Evolutionary conservation across 2,113 vertebrate species (phyloP), one percentile per base, ranked within the genome.

Genomic region (Podarcis muralis): DNA sequence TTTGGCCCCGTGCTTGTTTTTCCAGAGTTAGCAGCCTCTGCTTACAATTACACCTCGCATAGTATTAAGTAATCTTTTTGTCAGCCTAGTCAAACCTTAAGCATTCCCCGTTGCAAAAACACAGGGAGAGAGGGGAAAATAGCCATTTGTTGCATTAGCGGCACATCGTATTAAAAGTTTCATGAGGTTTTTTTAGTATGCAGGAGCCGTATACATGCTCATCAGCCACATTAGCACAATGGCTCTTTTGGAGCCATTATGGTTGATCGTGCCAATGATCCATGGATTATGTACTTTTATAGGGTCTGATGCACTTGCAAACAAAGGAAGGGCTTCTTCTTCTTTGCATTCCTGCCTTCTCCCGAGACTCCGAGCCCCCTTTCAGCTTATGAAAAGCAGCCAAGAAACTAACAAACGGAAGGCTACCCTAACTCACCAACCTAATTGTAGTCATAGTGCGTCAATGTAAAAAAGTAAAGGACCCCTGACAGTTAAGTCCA

Each of bases 181-280:
- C 95, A 90, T 93, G 93, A 94, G 83, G n/a, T 80, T 88, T 85
- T 85, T 94, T 97, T 96, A 90, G 93, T 94, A 94, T 95, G 95
- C 96, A 95, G 90, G 92, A 77, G 75, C 93, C 89, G 87, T 90
- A 30, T 59, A 81, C 16, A 0, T 87, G 90, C 90, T 94, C 93
- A 95, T 96, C 88, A 37, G 91, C 96, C 92, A 93, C 94, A 93
- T 97, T 96, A 97, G 92, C 89, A 96, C 96, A 96, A 95, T 92
- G 95, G 94, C 93, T 96, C 95, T 96, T 94, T 84, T 94, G 96
- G 94, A 96, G 91, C 94, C 93, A 57, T 96, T 95, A 94, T 86
- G 79, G 90, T 83, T 95, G 93, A 93, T 95, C 2, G 86, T 89
- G 86, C 90, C 96, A 96, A 95, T 95, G 95, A 96, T 95, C 94